Percentiles rank a stretch among this genome's conserved stretches.
Evolutionary conservation across 2,797 vertebrate species (phyloP).

Genomic region (Microhierax caerulescens): DNA sequence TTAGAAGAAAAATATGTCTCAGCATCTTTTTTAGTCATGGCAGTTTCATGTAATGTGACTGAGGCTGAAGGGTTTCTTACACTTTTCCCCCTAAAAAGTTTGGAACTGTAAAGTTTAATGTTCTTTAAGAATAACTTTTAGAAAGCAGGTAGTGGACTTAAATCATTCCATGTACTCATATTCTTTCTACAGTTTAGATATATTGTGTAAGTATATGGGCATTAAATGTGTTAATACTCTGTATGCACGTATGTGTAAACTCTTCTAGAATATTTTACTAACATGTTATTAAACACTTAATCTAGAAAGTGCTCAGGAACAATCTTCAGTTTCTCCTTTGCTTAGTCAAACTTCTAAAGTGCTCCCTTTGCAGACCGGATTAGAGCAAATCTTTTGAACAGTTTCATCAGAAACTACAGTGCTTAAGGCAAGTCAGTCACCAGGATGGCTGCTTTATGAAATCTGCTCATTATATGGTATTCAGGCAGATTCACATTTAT

Average conservation of each 20-base stretch:
- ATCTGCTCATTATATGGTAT: neutral
- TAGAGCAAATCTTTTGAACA: neutral
- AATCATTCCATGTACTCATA: neutral
- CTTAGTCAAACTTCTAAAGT: neutral
- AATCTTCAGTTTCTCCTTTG: neutral
- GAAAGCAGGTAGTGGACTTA: neutral
- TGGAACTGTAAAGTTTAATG: neutral
- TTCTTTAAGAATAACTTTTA: neutral
- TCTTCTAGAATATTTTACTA: neutral
- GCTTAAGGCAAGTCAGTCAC: neutral
- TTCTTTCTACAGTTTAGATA: neutral
- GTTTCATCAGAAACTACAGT: neutral
- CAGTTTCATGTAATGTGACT: neutral
- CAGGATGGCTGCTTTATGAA: neutral
- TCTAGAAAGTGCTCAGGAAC: neutral
- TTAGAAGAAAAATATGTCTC: neutral
- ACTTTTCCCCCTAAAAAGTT: neutral
- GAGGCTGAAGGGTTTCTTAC: neutral
- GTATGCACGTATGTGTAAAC: neutral
- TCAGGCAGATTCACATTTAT: neutral
- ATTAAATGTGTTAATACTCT: neutral
- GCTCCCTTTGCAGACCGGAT: neutral
- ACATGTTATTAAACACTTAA: neutral
- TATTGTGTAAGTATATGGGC: neutral
- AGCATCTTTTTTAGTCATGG: fast-evolving